Evolutionary conservation across 2,797 vertebrate species (phyloP).

Genomic region (Otolemur crassicaudatus): DNA sequence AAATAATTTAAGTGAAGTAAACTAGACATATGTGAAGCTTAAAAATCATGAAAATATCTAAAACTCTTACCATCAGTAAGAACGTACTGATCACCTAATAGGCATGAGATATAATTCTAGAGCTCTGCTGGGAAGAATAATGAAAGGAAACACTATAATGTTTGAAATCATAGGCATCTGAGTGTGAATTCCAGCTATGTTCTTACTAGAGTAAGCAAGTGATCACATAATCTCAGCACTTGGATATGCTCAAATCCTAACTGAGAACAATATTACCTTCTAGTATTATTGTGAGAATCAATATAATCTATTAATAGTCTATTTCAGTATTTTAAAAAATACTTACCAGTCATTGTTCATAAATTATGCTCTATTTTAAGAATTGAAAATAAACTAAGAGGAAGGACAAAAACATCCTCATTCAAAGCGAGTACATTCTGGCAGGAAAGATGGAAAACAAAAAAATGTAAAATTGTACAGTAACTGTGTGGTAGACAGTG

Average conservation of each 20-base stretch:
- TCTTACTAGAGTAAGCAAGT: not conserved
- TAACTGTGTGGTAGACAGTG: accelerated
- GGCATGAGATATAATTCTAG: not conserved
- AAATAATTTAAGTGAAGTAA: not conserved
- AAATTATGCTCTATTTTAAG: not conserved
- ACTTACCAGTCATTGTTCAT: not conserved
- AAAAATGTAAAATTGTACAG: not conserved
- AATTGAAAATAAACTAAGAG: not conserved
- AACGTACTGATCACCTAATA: not conserved
- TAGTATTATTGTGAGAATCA: not conserved
- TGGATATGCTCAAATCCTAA: accelerated
- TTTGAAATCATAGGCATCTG: not conserved
- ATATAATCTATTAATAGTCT: not conserved
- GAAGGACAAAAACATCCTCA: not conserved
- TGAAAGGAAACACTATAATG: accelerated
- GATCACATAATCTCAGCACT: not conserved
- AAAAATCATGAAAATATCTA: not conserved
- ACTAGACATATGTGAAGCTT: not conserved
- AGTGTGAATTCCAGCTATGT: accelerated
- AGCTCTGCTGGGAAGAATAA: not conserved
- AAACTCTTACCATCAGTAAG: not conserved
- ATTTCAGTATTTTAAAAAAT: not conserved
- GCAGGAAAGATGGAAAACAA: not conserved
- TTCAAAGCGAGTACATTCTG: not conserved
- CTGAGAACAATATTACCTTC: not conserved